phyloP scores from a whole-genome alignment of 2,888 invertebrate species.

The Diplolepis rosae region DNA sequence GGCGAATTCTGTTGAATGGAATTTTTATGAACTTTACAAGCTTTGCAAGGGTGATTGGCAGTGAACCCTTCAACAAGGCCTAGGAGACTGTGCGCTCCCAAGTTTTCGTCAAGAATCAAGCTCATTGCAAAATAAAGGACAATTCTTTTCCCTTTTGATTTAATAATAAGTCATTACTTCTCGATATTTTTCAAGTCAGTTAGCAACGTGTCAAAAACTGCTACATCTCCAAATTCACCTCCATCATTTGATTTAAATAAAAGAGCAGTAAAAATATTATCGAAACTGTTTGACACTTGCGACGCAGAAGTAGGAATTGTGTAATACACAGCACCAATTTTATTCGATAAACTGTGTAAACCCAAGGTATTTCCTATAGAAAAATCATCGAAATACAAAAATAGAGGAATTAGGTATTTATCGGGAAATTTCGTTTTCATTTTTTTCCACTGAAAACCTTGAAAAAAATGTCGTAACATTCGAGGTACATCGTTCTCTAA shows the following conservation, averaged over 20 bases:
- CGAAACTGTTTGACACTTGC: conserved; percentile 19
- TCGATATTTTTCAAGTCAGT: conserved; percentile 31
- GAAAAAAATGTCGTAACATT: conserved; percentile 29
- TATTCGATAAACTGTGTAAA: conserved; percentile 17
- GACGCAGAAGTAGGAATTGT: conserved; percentile 30
- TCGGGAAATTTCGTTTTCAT: conserved; percentile 28
- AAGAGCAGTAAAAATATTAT: conserved; percentile 31
- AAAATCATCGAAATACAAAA: conserved; percentile 38
- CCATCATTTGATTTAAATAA: conserved; percentile 33
- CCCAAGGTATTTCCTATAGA: conserved; percentile 33
- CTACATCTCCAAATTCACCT: conserved; percentile 30
- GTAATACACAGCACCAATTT: conserved; percentile 38
- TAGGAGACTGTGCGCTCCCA: conserved; percentile 40
- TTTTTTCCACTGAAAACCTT: conserved; percentile 29
- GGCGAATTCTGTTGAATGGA: conserved; percentile 19
- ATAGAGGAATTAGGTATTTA: conserved; percentile 34
- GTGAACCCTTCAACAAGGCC: conserved; percentile 44
- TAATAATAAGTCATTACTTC: not conserved
- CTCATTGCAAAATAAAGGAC: no score
- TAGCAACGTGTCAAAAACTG: conserved; percentile 24
- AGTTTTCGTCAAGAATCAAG: no score
- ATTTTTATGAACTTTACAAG: conserved; percentile 36
- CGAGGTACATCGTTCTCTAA: not conserved
- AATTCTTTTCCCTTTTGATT: no score
- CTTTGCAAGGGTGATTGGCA: conserved; percentile 43